These are phyloP conservation scores for Tarsius wallacei DNA, from an alignment of 2,797 vertebrate species.

Conservation along the genomic window DNA sequence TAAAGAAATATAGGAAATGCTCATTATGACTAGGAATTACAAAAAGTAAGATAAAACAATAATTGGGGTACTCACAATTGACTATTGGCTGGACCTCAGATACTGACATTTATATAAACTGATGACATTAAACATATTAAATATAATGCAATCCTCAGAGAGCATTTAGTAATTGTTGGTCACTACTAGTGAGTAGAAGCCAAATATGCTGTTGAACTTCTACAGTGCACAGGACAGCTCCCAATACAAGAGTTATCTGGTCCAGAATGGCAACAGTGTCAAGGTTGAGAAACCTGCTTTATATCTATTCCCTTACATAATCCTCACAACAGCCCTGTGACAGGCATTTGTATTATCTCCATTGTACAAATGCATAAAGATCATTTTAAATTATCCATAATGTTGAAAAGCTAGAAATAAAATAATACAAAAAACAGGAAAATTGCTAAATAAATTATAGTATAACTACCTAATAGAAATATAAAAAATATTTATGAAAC, in stretches of 20 bases:
- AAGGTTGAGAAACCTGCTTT: not conserved
- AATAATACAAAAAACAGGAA: not conserved
- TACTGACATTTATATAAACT: not conserved
- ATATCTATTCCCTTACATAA: not conserved
- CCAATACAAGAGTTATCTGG: not conserved
- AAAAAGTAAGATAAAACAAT: slow-evolving; percentile 20
- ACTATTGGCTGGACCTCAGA: not conserved
- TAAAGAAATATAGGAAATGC: not conserved
- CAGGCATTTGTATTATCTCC: not conserved
- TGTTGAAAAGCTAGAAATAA: slow-evolving; percentile 48
- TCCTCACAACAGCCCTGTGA: not conserved
- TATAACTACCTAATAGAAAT: not conserved
- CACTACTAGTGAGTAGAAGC: not conserved
- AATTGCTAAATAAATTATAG: not conserved
- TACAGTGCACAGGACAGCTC: not conserved
- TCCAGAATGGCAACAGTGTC: not conserved
- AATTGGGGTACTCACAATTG: not conserved
- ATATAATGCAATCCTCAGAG: not conserved
- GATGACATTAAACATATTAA: not conserved
- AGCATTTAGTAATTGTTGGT: not conserved
- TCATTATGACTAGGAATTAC: not conserved
- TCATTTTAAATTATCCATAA: slow-evolving; percentile 3
- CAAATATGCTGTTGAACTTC: not conserved
- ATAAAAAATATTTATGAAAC: not conserved
- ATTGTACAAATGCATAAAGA: not conserved